Percentiles rank a stretch among this genome's conserved stretches.
Conservation (phyloP, 2,888 invertebrate species). For the Alloplasta piceator region DNA sequence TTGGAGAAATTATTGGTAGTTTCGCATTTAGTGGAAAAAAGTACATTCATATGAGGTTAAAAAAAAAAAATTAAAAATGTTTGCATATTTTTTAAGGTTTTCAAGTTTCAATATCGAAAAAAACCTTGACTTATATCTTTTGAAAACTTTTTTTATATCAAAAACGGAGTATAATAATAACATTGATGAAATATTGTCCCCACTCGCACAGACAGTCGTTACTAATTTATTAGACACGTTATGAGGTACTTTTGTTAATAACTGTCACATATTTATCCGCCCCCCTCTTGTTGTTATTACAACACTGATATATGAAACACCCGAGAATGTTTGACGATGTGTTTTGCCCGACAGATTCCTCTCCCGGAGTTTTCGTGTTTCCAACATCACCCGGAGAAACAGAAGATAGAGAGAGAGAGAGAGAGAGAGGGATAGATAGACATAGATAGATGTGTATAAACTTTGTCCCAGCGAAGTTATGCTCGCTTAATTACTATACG, state of each 20-base stretch:
- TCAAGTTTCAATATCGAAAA: constrained; percentile 22
- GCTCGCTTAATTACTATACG: constrained; percentile 54
- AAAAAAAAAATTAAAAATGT: too few species aligned
- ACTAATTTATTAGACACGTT: not conserved
- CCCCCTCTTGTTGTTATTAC: not conserved
- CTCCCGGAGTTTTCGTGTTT: constrained; percentile 6
- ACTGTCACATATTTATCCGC: not conserved
- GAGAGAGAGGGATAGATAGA: too few species aligned
- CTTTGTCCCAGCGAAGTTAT: constrained; percentile 41
- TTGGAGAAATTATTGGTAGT: too few species aligned
- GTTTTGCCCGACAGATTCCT: constrained; percentile 40
- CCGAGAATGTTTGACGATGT: constrained; percentile 1
- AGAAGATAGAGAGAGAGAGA: too few species aligned
- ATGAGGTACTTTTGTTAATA: not conserved
- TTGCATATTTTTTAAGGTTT: too few species aligned
- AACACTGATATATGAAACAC: constrained; percentile 5
- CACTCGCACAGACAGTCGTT: not conserved
- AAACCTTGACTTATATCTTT: too few species aligned
- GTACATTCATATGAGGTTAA: too few species aligned
- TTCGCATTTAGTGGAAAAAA: too few species aligned
- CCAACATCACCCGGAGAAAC: not conserved
- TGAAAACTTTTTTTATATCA: too few species aligned
- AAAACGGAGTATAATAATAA: not conserved
- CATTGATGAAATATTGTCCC: constrained; percentile 1
- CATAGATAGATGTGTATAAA: constrained; percentile 16